phyloP scores from a whole-genome alignment of 2,888 invertebrate species.

The Ganaspis brasiliensis region DNA sequence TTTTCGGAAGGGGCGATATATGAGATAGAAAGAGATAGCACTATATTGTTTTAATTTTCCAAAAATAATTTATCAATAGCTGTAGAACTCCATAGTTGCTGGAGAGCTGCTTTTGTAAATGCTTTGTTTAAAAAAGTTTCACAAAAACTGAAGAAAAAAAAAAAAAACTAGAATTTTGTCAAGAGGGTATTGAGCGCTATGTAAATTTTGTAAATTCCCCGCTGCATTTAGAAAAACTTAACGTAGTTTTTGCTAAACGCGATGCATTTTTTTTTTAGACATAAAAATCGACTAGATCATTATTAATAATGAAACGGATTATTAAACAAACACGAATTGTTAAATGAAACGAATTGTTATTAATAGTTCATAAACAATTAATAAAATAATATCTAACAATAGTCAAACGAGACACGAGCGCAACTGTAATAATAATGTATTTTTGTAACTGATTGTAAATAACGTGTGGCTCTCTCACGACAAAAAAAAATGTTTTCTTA shows the following conservation, averaged over 20 bases:
- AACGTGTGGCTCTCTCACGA: slow-evolving; percentile 22
- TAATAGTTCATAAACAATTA: neutral
- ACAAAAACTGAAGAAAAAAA: neutral
- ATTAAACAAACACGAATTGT: no score
- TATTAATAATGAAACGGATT: no score
- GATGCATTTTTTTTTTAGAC: slow-evolving; percentile 23
- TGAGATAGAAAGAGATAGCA: no score
- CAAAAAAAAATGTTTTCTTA: slow-evolving; percentile 25
- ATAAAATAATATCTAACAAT: slow-evolving; percentile 19
- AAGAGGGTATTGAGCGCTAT: slow-evolving; percentile 38
- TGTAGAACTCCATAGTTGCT: no score
- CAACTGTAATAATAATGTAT: slow-evolving; percentile 11
- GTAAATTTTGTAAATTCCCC: slow-evolving; percentile 41
- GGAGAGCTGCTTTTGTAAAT: slow-evolving; percentile 4
- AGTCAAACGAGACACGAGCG: slow-evolving; percentile 36
- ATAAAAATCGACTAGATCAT: no score
- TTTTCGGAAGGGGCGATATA: no score
- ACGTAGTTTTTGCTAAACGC: slow-evolving; percentile 39
- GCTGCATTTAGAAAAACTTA: slow-evolving; percentile 61
- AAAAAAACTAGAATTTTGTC: slow-evolving; percentile 17
- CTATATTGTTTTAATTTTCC: no score
- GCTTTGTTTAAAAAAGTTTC: slow-evolving; percentile 7
- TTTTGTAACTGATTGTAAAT: slow-evolving; percentile 26
- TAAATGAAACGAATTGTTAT: slow-evolving; percentile 10
- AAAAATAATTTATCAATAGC: no score